Evolutionary conservation across 2,888 invertebrate genomes (phyloP).

Genomic region (Galerucella nymphaeae): DNA sequence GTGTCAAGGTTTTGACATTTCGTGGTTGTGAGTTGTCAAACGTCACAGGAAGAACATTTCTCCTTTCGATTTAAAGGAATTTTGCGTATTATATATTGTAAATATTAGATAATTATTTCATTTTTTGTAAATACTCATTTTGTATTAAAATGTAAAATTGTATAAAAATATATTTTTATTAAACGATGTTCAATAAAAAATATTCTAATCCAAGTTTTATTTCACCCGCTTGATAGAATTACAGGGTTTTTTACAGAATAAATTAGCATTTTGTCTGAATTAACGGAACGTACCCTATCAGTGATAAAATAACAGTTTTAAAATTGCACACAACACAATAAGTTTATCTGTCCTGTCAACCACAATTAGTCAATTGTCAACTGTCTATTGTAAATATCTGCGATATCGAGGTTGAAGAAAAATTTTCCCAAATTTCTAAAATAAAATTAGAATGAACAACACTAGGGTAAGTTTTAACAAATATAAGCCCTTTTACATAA

Average conservation of each 20-base stretch:
- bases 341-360: too few species aligned
- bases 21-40: too few species aligned
- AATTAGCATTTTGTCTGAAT: too few species aligned
- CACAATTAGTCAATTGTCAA: neutral
- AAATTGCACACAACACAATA: too few species aligned
- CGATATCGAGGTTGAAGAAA: neutral
- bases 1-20: too few species aligned
- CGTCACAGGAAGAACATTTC: too few species aligned
- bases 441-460: neutral
- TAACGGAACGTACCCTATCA: too few species aligned
- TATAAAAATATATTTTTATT: slow-evolving; percentile 33
- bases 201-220: neutral
- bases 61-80: too few species aligned
- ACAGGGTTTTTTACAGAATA: too few species aligned
- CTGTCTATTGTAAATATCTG: neutral
- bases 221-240: too few species aligned
- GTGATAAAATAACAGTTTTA: too few species aligned
- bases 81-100: slow-evolving; percentile 26
- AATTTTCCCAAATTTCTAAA: neutral
- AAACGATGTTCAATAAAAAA: slow-evolving; percentile 25
- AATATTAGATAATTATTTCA: slow-evolving; percentile 28
- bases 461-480: neutral
- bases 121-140: slow-evolving; percentile 42
- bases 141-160: slow-evolving; percentile 39
- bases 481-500: neutral